Evolutionary conservation across 2,797 vertebrate genomes (phyloP), one percentile per base, ranked within the genome.

Genomic region (Furcifer pardalis): DNA sequence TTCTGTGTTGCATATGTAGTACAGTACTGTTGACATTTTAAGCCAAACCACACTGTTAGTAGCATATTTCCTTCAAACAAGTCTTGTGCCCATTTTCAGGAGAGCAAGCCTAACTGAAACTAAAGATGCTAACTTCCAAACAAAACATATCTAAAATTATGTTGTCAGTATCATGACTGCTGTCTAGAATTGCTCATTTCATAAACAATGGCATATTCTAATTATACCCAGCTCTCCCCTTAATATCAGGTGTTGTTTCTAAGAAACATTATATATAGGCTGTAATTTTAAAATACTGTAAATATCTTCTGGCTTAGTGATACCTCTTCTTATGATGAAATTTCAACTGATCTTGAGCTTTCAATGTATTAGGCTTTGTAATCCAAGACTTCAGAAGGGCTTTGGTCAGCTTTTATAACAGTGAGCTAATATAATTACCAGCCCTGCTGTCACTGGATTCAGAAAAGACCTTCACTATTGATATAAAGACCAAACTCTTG

Each of bases 241-340:
- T 82, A 90, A 68, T 0, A 30, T 79, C 30, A 80, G 63, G 86
- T 90, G 79, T 69, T 90, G 82, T 86, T 86, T 83, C 74, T 81
- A 80, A 52, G 74, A 44, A 15, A 78, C 60, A 86, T 93, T 93
- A 90, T 82, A 89, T 91, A 90, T 90, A 87, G 13, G 37, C 21
- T 23, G 23, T 19, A 49, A n/a, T 85, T 35, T 81, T 59, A 9
- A 86, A 63, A 66, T 49, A n/a, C n/a, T n/a, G n/a, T n/a, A 37
- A 59, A 49, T 65, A 40, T n/a, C 27, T 79, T 30, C 40, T 56
- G 56, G n/a, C 49, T 25, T 62, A 23, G 5, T 1, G 4, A 77
- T 80, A 82, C 78, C 49, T 52, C 69, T 92, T 92, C 77, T 91
- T 83, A 84, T 84, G 88, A 86, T 77, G 79, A 86, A 88, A 84